phyloP scores from a whole-genome alignment of 2,888 invertebrate species.

The Alsophila aescularia region DNA sequence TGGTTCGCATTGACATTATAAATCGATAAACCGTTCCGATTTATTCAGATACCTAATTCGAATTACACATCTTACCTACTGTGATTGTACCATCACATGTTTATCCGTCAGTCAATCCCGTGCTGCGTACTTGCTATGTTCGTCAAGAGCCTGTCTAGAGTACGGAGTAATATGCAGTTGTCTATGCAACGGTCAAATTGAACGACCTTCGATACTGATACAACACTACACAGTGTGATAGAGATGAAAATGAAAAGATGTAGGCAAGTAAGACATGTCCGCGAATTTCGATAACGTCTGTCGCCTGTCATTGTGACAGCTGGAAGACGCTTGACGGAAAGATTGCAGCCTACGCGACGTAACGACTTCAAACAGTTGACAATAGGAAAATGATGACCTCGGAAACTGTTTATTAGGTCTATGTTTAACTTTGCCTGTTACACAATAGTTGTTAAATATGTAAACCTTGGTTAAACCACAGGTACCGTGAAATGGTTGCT shows the following conservation, averaged over 20 bases:
- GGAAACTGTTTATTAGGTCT: conserved; percentile 11
- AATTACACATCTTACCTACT: no score
- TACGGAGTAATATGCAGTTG: no score
- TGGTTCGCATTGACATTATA: no score
- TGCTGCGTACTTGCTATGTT: no score
- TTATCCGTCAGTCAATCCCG: no score
- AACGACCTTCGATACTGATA: conserved; percentile 5
- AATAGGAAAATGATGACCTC: conserved; percentile 19
- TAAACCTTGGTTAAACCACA: no score
- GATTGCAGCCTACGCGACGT: conserved; percentile 34
- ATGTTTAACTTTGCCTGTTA: not conserved
- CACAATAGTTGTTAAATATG: not conserved
- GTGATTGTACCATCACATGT: no score
- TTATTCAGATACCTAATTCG: no score
- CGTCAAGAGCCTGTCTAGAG: no score
- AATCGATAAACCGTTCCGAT: no score
- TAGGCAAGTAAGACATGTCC: conserved; percentile 41
- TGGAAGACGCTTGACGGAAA: conserved; percentile 36
- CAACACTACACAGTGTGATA: conserved; percentile 4
- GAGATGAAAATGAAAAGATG: conserved; percentile 34
- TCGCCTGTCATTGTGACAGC: conserved; percentile 29
- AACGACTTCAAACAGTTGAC: conserved; percentile 20
- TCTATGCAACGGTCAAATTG: not conserved
- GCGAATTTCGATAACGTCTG: conserved; percentile 43
- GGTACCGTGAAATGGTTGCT: no score